Evolutionary conservation across 2,113 vertebrate genomes (phyloP), one percentile per base, ranked within the genome.

Genomic region (Vombatus ursinus): DNA sequence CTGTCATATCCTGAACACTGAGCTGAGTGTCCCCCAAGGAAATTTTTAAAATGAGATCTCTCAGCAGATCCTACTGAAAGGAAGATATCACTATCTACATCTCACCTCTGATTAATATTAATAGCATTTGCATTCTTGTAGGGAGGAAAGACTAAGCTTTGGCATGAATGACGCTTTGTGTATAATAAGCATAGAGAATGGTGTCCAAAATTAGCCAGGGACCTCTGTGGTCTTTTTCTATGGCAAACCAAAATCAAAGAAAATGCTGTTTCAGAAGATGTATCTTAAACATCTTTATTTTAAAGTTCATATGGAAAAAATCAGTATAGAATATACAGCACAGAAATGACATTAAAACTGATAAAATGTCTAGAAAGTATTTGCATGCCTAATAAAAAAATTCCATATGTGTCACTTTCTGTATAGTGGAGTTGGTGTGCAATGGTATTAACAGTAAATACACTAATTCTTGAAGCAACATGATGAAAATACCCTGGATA

Each of bases 41-140:
- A 61, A 91, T 91, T 95, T 90, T 89, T 52, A 37, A 92, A 95
- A 96, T 92, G 22, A 93, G 51, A 93, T 57, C 28, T 7, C 37
- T 89, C 54, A 57, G 61, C 28, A 61, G 90, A 77, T 90, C 90
- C 93, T 93, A 19, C 49, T 77, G 31, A 53, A 52, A 94, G 53
- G 92, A 95, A 50, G 77, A 52, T 93, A 95, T 89, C 44, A 50
- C 92, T 50, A 50, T 92, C 50, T 92, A 22, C 50, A 77, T 92
- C 68, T 96, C 53, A 84, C 51, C 48, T 94, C 61, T 51, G 84
- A 94, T 92, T 92, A 96, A 94, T 50, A 90, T 90, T 90, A 96
- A 96, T 90, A 53, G 53, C 44, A 50, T 77, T 68, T 93, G 52
- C 50, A 25, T 44, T 10, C 77, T 68, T 68, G 49, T 48, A 19